phyloP scores from a whole-genome alignment of 2,797 vertebrate species.

The Moxostoma hubbsi region DNA sequence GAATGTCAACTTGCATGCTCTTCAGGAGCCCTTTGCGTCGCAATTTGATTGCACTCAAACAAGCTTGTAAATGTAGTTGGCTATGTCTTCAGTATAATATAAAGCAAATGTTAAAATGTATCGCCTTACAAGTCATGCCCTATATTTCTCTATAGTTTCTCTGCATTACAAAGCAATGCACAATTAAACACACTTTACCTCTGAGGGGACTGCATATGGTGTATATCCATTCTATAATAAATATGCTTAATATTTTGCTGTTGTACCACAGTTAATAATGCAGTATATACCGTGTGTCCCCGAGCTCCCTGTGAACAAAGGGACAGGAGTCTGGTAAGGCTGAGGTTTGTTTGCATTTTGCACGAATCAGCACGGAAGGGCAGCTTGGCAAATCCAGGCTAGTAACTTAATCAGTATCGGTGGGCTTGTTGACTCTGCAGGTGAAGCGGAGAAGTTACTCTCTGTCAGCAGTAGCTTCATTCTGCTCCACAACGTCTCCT shows the following conservation, averaged over 20 bases:
- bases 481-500: neutral
- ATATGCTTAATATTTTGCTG: neutral
- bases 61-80: no score
- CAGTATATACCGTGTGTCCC: constrained; percentile 3
- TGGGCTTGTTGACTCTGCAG: constrained; percentile 60
- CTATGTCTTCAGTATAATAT: no score
- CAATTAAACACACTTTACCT: no score
- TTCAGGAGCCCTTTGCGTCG: no score
- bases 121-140: no score
- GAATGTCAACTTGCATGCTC: no score
- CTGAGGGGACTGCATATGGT: no score
- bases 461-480: constrained; percentile 63
- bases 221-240: no score
- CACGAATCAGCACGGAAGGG: constrained; percentile 64
- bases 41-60: no score
- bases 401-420: constrained; percentile 64
- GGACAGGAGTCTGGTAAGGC: constrained; percentile 27
- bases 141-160: no score
- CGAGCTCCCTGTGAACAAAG: constrained; percentile 15
- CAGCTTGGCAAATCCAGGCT: constrained; percentile 51
- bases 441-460: constrained; percentile 51
- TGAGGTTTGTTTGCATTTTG: constrained; percentile 61
- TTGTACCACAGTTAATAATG: constrained; percentile 18
- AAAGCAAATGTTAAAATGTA: no score
- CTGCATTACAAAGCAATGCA: no score